Evolutionary conservation across 2,797 vertebrate genomes (phyloP).

Genomic region (Chloroceryle inda): DNA sequence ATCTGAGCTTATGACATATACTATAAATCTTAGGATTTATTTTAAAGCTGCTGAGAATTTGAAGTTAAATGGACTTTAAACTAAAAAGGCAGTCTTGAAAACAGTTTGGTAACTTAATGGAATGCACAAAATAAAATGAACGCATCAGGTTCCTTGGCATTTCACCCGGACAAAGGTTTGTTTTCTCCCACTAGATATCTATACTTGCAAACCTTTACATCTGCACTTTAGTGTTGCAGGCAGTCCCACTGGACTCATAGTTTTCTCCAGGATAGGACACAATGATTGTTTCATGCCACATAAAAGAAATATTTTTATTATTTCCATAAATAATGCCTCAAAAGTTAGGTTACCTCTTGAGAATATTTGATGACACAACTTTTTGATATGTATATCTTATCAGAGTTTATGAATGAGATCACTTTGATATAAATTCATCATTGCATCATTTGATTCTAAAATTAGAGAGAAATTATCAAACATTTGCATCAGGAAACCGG

Average conservation of each 20-base stretch:
- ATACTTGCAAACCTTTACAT: not conserved
- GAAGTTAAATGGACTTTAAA: not conserved
- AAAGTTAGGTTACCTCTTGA: not conserved
- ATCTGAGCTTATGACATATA: not conserved
- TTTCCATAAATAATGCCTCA: constrained; percentile 8
- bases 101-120: not conserved
- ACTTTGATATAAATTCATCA: not conserved
- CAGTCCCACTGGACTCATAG: not conserved
- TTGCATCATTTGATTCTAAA: constrained; percentile 20
- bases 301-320: constrained; percentile 29
- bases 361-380: not conserved
- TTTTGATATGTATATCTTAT: not conserved
- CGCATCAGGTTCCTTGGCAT: not conserved
- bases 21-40: not conserved
- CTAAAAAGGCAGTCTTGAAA: not conserved
- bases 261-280: not conserved
- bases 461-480: constrained; percentile 1
- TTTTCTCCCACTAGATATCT: not conserved
- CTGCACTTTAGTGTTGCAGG: not conserved
- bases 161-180: not conserved
- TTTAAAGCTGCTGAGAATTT: not conserved
- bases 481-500: not conserved
- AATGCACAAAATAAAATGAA: not conserved
- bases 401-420: not conserved
- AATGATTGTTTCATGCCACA: not conserved